phyloP scores from a whole-genome alignment of 2,113 vertebrate species.

The Malurus cyaneus region DNA sequence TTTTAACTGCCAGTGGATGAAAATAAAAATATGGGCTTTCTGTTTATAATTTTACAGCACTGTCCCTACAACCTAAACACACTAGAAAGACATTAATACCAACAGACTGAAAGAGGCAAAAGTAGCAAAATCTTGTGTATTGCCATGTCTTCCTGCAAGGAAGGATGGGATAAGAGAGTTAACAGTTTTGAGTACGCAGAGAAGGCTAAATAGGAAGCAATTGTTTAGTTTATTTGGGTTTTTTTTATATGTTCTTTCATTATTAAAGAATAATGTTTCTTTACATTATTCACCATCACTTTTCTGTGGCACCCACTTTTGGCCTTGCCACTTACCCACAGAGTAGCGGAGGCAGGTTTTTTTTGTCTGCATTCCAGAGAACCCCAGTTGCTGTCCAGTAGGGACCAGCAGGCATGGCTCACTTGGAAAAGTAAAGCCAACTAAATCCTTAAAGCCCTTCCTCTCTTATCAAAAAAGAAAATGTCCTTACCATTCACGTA shows the following conservation, averaged over 20 bases:
- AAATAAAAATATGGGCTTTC: neutral
- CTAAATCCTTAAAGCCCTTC: neutral
- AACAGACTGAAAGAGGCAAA: neutral
- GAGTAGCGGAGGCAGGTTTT: neutral
- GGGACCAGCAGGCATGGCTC: neutral
- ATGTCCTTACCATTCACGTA: neutral
- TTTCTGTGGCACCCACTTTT: neutral
- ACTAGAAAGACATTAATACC: neutral
- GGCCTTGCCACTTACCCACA: neutral
- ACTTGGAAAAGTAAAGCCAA: neutral
- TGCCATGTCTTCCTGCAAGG: neutral
- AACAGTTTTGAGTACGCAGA: neutral
- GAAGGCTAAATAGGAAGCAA: neutral
- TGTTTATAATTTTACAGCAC: neutral
- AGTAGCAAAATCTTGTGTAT: neutral
- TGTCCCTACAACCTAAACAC: neutral
- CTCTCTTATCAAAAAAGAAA: neutral
- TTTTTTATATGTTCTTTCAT: neutral
- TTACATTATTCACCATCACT: neutral
- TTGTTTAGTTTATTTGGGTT: neutral
- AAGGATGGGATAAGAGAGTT: neutral
- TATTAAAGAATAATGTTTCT: too few relatives aligned
- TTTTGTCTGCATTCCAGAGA: neutral
- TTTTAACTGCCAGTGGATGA: neutral
- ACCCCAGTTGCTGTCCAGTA: rapidly evolving